These are phyloP conservation scores for Thermophis baileyi DNA, from an alignment of 2,113 vertebrate species.

Conservation along the genomic window DNA sequence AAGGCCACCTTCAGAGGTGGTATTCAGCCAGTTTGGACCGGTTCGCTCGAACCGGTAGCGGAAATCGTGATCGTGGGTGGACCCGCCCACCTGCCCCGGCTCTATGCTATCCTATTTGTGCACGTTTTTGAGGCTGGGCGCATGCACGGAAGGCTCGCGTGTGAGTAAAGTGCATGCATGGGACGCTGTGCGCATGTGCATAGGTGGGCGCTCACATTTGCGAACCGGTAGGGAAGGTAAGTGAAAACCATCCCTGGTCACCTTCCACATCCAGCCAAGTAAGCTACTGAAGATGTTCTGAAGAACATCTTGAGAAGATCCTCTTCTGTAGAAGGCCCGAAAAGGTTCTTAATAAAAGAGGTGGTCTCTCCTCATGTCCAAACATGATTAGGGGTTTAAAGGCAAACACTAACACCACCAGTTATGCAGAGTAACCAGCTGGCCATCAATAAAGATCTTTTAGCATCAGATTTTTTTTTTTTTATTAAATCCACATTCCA, in stretches of 20 bases:
- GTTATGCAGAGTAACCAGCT: background rate
- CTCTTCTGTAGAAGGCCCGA: background rate
- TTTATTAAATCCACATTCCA: background rate
- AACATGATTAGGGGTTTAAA: background rate
- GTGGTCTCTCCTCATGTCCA: background rate
- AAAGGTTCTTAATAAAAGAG: background rate
- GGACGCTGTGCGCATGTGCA: no score
- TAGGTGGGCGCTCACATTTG: no score
- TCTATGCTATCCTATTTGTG: no score
- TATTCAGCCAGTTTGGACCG: no score
- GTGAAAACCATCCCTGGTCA: background rate
- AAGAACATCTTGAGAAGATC: background rate
- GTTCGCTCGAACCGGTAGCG: no score
- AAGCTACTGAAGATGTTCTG: background rate
- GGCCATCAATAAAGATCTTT: background rate
- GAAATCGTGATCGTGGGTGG: no score
- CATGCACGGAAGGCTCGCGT: accelerated
- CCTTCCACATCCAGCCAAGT: background rate
- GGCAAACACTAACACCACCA: background rate
- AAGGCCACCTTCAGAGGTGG: background rate
- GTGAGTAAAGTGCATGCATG: no score
- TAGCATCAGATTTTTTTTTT: background rate
- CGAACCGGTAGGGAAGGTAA: no score
- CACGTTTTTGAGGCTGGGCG: no score
- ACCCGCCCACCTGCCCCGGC: no score